phyloP scores from a whole-genome alignment of 2,888 invertebrate species.

The Lycophotia porphyrea region DNA sequence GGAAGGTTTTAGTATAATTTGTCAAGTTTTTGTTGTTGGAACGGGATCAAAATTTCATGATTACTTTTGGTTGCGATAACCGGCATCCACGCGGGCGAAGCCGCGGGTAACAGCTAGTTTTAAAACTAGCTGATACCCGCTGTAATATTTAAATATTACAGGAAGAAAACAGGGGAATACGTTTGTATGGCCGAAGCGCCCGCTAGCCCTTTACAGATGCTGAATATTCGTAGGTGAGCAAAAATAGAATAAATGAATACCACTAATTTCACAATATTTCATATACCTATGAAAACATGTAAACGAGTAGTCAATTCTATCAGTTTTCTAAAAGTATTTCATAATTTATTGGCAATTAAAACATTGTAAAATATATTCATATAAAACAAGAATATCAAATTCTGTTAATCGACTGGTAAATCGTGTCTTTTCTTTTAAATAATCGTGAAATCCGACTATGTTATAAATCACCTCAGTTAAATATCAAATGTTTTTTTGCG shows the following conservation, averaged over 20 bases:
- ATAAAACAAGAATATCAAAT: constrained; percentile 9
- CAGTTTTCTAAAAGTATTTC: neutral
- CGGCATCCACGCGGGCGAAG: too few relatives aligned
- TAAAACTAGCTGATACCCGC: too few relatives aligned
- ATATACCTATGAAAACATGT: neutral
- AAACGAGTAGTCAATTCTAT: neutral
- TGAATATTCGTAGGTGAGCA: neutral
- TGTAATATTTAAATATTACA: too few relatives aligned
- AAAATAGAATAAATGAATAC: neutral
- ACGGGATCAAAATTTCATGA: too few relatives aligned
- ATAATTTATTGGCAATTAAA: neutral
- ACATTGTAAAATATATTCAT: constrained; percentile 1
- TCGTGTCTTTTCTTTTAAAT: neutral
- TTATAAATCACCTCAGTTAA: neutral
- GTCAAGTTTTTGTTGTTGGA: too few relatives aligned
- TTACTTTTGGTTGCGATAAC: too few relatives aligned
- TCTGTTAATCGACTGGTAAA: neutral
- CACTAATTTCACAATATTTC: neutral
- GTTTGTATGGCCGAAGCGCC: too few relatives aligned
- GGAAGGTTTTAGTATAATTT: too few relatives aligned
- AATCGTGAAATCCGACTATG: neutral
- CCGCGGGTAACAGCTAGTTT: too few relatives aligned
- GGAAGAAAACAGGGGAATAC: too few relatives aligned
- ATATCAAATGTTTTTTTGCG: neutral
- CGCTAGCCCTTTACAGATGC: neutral